Base-by-base conservation (phyloP, 2,888 invertebrate species). In the Drosophila maculinotata region DNA sequence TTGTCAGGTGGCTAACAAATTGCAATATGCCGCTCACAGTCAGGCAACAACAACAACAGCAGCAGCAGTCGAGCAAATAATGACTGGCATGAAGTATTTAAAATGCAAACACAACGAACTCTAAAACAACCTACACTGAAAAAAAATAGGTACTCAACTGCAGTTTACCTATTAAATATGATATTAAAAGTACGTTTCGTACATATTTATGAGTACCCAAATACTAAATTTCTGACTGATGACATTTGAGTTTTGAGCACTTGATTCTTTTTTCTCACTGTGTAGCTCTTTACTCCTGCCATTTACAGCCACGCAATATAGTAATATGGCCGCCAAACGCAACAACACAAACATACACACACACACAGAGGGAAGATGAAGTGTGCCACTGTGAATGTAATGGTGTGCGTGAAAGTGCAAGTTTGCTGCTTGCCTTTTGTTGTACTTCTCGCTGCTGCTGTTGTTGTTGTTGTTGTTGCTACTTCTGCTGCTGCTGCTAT, bases 1-100 rank as follows among this genome's bases (percentile, higher is more conserved):
- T 48, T 73, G 76, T 74, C 53, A 71, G 79, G 57, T 82, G 85
- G 76, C 79, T 67, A 81, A 87, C 69, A 81, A 84, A 87, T 87
- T 81, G 76, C 23, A 71, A 81, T 71, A 69, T 66, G 64, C 63
- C 35, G 72, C 68, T 49, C 54, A 33, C 38, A 62, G 35, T 10
- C 39, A 15, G 39, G 28, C 25, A 42, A 5, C 10, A 59, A 23
- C 25, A 49, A 10, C 23, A 41, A 15, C 53, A 57, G 42, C 41
- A 51, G 17, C 38, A 36, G 33, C 74, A 60, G 60, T 53, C 68
- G 62, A 71, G 66, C 76, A 76, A 79, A 75, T 64, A 79, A 87
- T 80, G 87, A 84, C 79, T 78, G 64, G 79, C 82, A 79, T 59
- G 78, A 87, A 75, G 60, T 81, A 66, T 70, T 76, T 68, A 62